A percentile compares a stretch with the other conserved stretches of the same genome.
phyloP scores from a whole-genome alignment of 2,888 invertebrate genomes.

The Syritta pipiens region DNA sequence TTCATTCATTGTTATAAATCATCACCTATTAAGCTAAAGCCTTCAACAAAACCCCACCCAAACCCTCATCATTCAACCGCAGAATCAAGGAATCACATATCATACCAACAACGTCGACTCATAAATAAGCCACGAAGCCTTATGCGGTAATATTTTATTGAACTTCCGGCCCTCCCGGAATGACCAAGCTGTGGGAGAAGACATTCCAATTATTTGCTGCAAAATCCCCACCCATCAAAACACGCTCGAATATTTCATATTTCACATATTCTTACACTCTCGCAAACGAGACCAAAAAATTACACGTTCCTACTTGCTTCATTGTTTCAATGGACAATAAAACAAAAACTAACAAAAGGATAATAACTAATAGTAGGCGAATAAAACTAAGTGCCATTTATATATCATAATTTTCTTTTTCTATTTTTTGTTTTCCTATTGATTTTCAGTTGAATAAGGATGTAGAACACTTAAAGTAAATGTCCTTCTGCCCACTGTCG shows the following conservation, averaged over 20 bases:
- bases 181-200: too few relatives aligned
- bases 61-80: constrained; percentile 10
- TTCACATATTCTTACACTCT: too few relatives aligned
- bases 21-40: too few relatives aligned
- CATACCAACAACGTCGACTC: constrained; percentile 24
- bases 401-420: too few relatives aligned
- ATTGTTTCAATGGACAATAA: constrained; percentile 19
- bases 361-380: constrained; percentile 53
- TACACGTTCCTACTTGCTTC: too few relatives aligned
- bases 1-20: too few relatives aligned
- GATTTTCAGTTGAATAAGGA: constrained; percentile 43
- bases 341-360: constrained; percentile 14
- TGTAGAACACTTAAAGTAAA: background rate
- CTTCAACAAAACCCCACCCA: background rate
- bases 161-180: constrained; percentile 51
- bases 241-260: background rate
- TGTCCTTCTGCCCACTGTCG: constrained; percentile 12
- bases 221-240: constrained; percentile 16
- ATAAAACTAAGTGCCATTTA: constrained; percentile 35
- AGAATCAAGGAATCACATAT: constrained; percentile 27
- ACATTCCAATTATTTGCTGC: constrained; percentile 34
- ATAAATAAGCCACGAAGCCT: constrained; percentile 22
- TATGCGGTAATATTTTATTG: constrained; percentile 50
- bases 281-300: too few relatives aligned
- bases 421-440: constrained; percentile 47